Percentiles rank a stretch among this genome's conserved stretches.
phyloP scores from a whole-genome alignment of 2,113 vertebrate genomes.

The Oriolus oriolus region DNA sequence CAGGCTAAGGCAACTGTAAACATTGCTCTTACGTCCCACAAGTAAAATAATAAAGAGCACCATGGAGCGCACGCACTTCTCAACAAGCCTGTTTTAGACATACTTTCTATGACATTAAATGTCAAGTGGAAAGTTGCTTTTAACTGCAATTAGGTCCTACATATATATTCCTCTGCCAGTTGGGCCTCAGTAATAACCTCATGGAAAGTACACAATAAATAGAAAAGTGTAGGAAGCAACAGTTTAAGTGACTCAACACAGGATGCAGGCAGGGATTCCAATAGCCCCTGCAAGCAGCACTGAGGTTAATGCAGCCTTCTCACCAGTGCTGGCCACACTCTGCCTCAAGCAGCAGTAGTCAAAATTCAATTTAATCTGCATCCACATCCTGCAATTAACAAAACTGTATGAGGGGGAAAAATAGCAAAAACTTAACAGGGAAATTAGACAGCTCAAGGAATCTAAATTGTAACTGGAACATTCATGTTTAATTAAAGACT shows the following conservation, averaged over 20 bases:
- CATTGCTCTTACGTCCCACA: rapidly evolving
- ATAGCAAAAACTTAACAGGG: neutral
- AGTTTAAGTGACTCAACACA: neutral
- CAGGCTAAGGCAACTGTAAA: neutral
- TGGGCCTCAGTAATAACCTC: neutral
- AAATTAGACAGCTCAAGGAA: neutral
- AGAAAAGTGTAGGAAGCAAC: neutral
- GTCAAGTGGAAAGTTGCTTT: neutral
- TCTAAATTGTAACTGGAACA: neutral
- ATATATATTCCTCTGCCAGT: neutral
- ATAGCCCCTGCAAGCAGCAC: neutral
- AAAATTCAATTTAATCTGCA: neutral
- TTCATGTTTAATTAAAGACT: neutral
- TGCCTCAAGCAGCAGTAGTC: neutral
- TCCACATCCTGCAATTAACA: neutral
- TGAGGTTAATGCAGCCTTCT: neutral
- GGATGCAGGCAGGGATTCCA: neutral
- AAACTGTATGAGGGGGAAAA: neutral
- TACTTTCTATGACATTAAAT: neutral
- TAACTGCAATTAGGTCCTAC: neutral
- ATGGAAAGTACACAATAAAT: neutral
- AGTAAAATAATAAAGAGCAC: neutral
- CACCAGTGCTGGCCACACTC: neutral
- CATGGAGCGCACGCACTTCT: neutral
- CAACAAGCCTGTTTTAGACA: neutral